Base-by-base conservation (phyloP, 1,140 invertebrate species). In the Brachionus rotundiformis region DNA sequence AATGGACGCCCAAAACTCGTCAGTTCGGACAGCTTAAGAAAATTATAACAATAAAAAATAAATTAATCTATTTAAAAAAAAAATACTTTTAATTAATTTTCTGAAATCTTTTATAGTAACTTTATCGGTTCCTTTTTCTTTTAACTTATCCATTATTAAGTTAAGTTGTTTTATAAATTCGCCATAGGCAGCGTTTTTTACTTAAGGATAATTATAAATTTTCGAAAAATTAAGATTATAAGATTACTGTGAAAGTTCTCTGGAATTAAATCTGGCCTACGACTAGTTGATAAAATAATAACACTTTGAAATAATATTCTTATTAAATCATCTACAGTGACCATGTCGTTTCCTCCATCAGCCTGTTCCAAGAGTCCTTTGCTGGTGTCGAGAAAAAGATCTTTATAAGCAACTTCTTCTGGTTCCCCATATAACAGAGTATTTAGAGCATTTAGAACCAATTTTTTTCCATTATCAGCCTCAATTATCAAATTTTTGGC, bases 291-390 rank as follows among this genome's bases (percentile, higher is more conserved):
- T 19, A 79, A 41, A 11, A 79, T 79, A 10, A 79, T 31, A 3
- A 79, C 23, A 79, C 47, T 79, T 63, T 79, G 76, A 54, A 79
- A 13, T 39, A 54, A 54, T 27, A 79, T 54, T 79, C 47, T 33
- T 0, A 79, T 10, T 33, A 79, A 33, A 54, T 79, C 76, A 41
- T 79, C 76, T 19, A 79, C 10, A 25, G 76, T 59, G 27, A 79
- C 16, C 33, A 59, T 33, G 54, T 79, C 76, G 29, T 79, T 79
- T 23, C 47, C 76, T 13, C 44, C 44, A 11, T 39, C 33, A 41
- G 36, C 23, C 13, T 59, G 27, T 11, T 33, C 47, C 7, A 54
- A 19, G 16, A 63, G 4, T 13, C 76, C 47, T 79, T 79, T 79
- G 29, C 31, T 39, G 7, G 76, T 79, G 54, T 79, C 76, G 4